Evolutionary conservation across 2,797 vertebrate genomes (phyloP), one percentile per base, ranked within the genome.

Genomic region (Bovichtus variegatus): DNA sequence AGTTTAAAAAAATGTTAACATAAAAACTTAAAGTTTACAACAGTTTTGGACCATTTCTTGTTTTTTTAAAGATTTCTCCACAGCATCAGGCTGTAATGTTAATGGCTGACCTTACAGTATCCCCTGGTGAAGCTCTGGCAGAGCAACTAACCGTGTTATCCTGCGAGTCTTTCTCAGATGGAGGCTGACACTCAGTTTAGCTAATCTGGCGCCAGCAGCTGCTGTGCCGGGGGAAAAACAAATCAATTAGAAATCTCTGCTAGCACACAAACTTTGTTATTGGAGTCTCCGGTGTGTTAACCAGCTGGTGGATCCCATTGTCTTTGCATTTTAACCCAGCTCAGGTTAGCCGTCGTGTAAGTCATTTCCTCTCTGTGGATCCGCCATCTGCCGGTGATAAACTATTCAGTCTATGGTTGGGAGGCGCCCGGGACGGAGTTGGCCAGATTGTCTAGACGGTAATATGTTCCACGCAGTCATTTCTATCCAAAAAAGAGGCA

Each of bases 191-290:
- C 80, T 80, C 60, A 59, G 44, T 72, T 86, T 79, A 74, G 77
- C 71, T 82, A 87, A 89, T 89, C 82, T 86, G 74, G 78, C 83
- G 74, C 73, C 65, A 61, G 83, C 90, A 91, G 90, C 90, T 91
- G 89, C 77, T 71, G 89, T 70, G 76, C 69, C 31, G 6, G 50
- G 74, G 83, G 78, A 78, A 82, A 78, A 82, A 86, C 78, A 89
- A 90, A 91, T 91, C 86, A 90, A 91, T 91, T 91, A 89, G 75
- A 89, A 74, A 85, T 78, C 71, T 81, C 63, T 85, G 80, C 81
- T 58, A 76, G 87, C 67, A 47, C 79, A 67, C 77, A 78, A 86
- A 88, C 82, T 90, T 85, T 85, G 82, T 90, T 81, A 85, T 72
- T 38, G 15, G 61, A 61, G 70, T 87, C 91, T 91, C 87, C 10